Evolutionary conservation across 2,797 vertebrate genomes (phyloP).

Genomic region (Cottoperca gobio): DNA sequence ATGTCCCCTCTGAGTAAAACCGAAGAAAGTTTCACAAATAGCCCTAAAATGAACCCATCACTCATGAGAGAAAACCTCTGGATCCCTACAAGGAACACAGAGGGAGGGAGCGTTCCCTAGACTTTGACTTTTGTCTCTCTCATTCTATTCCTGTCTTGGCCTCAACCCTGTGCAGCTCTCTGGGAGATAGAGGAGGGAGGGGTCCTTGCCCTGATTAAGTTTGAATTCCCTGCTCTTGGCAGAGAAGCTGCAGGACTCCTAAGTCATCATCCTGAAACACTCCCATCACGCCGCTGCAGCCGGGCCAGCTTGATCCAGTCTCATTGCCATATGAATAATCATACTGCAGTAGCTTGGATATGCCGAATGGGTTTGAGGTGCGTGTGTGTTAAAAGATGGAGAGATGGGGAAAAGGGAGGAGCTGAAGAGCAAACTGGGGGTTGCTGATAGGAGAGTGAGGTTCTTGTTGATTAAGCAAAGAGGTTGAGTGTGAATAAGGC

Average conservation of each 20-base stretch:
- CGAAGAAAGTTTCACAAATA: slow-evolving; percentile 52
- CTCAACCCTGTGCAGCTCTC: slow-evolving; percentile 43
- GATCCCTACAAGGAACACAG: slow-evolving; percentile 33
- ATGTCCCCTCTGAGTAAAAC: slow-evolving; percentile 62
- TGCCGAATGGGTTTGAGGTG: slow-evolving; percentile 49
- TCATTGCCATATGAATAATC: slow-evolving; percentile 72
- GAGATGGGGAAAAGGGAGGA: slow-evolving; percentile 29
- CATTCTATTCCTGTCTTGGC: slow-evolving; percentile 58
- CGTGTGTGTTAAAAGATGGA: slow-evolving; percentile 23
- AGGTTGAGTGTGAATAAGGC: slow-evolving; percentile 58
- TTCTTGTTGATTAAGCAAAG: slow-evolving; percentile 74
- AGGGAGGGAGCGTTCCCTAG: slow-evolving; percentile 15
- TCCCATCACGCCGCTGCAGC: slow-evolving; percentile 60
- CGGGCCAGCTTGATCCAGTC: slow-evolving; percentile 54
- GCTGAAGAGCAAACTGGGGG: slow-evolving; percentile 46
- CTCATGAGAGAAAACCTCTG: slow-evolving; percentile 57
- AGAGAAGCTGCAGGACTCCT: slow-evolving; percentile 60
- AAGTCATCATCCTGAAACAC: slow-evolving; percentile 73
- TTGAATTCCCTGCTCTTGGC: slow-evolving; percentile 71
- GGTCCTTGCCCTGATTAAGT: slow-evolving; percentile 70
- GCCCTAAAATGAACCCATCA: slow-evolving; percentile 60
- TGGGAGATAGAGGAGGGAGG: slow-evolving; percentile 55
- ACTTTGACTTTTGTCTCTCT: slow-evolving; percentile 62
- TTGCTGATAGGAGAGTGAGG: slow-evolving; percentile 42
- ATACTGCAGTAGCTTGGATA: slow-evolving; percentile 57